These are phyloP conservation scores for Sebastes minor DNA, from an alignment of 2,797 vertebrate genomes.

Conservation along the genomic window DNA sequence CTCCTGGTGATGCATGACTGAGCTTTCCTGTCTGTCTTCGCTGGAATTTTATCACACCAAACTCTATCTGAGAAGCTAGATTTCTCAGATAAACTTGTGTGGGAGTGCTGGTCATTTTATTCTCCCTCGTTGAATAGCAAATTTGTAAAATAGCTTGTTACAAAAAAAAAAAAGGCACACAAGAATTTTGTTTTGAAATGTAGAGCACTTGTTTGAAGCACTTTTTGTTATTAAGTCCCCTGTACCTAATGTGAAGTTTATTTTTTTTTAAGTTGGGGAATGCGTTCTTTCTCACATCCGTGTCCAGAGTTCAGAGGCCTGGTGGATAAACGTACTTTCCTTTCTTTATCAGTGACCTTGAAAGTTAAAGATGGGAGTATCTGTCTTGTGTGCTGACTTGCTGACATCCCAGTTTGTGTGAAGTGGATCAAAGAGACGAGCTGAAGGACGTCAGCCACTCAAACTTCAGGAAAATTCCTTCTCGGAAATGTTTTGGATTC, in stretches of 20 bases:
- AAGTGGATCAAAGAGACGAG: conserved; percentile 6
- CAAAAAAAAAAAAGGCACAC: background rate
- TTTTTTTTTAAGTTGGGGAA: background rate
- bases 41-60: background rate
- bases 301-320: background rate
- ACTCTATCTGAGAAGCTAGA: background rate
- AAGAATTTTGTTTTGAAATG: background rate
- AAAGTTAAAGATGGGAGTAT: background rate
- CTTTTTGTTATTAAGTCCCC: background rate
- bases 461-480: background rate
- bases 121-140: background rate
- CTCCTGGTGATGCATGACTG: background rate
- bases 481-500: conserved; percentile 1
- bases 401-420: background rate
- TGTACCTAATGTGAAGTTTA: background rate
- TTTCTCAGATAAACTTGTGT: background rate
- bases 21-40: background rate
- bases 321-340: background rate
- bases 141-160: background rate
- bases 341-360: background rate
- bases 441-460: background rate
- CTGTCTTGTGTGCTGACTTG: background rate
- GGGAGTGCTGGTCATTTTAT: background rate
- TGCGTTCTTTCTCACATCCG: background rate
- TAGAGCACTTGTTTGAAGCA: background rate